Conservation (phyloP, 2,113 vertebrate genomes). For the Rhea pennata region DNA sequence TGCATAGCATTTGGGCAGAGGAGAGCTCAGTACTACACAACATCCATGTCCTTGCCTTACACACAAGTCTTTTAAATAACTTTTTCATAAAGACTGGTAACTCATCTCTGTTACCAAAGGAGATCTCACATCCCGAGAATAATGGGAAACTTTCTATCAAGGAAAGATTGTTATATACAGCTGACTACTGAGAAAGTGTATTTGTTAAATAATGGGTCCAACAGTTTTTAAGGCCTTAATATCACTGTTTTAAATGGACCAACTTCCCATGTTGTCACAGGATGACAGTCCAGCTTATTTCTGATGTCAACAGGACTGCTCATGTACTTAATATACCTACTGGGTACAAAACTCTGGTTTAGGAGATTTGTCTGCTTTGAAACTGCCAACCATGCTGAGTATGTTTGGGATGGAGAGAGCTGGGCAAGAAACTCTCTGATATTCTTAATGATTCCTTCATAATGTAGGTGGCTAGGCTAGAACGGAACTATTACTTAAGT, state of each 20-base stretch:
- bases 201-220: neutral
- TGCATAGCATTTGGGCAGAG: neutral
- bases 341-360: neutral
- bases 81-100: neutral
- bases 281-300: neutral
- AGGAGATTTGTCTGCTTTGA: neutral
- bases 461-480: constrained; percentile 88
- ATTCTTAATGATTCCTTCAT: neutral
- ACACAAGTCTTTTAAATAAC: neutral
- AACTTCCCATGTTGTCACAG: neutral
- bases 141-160: neutral
- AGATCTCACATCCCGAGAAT: neutral
- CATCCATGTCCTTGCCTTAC: neutral
- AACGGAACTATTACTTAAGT: constrained; percentile 87
- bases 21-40: neutral
- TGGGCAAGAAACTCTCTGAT: neutral
- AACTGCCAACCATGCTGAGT: neutral
- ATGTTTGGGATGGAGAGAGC: neutral
- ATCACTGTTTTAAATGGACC: neutral
- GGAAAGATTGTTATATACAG: neutral
- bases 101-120: neutral
- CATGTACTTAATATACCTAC: neutral
- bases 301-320: neutral
- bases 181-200: neutral
- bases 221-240: neutral